phyloP scores from a whole-genome alignment of 2,888 invertebrate species.

The Argynnis bischoffii region DNA sequence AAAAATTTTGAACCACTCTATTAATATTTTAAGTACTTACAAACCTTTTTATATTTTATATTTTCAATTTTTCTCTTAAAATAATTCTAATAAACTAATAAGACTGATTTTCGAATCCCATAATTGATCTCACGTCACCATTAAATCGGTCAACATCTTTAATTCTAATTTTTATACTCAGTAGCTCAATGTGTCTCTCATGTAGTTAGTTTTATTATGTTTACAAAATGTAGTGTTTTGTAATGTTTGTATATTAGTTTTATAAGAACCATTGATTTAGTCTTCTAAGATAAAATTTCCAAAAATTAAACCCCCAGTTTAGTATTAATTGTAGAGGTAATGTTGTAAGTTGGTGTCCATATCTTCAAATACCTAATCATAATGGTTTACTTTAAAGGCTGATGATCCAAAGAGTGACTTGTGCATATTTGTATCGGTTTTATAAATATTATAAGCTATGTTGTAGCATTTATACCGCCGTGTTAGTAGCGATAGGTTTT shows the following conservation, averaged over 20 bases:
- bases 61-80: conserved; percentile 18
- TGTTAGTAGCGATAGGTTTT: conserved; percentile 31
- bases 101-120: conserved; percentile 38
- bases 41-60: conserved; percentile 18
- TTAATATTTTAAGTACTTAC: conserved; percentile 3
- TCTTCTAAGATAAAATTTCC: conserved; percentile 25
- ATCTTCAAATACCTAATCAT: conserved; percentile 41
- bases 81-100: conserved; percentile 30
- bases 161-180: conserved; percentile 25
- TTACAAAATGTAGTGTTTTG: conserved; percentile 30
- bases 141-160: conserved; percentile 27
- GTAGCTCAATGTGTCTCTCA: conserved; percentile 25
- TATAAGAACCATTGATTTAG: conserved; percentile 22
- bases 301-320: conserved; percentile 26
- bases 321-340: conserved; percentile 31
- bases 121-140: conserved; percentile 35
- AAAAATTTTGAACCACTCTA: conserved; percentile 14
- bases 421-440: conserved; percentile 43
- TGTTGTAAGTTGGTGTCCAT: conserved; percentile 41
- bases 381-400: conserved; percentile 63
- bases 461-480: conserved; percentile 39
- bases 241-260: conserved; percentile 35
- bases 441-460: conserved; percentile 21
- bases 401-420: conserved; percentile 59
- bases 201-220: conserved; percentile 34